Base-by-base conservation (phyloP, 1,140 invertebrate genomes). In the Dufourea novaeangliae region DNA sequence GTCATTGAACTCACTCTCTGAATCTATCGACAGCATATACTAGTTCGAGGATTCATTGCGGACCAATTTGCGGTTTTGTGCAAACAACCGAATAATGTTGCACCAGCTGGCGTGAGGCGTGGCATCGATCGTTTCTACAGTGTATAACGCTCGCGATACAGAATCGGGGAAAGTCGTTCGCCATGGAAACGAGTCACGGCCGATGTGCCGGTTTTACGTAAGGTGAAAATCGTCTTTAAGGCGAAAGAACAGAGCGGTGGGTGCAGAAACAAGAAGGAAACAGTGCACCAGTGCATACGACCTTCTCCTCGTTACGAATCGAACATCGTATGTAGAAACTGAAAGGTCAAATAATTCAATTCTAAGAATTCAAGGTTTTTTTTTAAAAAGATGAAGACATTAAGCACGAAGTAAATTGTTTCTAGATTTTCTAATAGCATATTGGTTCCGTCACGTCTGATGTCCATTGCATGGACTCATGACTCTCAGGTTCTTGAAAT, bases 161-260 rank as follows among this genome's bases (percentile, higher is more conserved):
- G 75, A 74, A 85, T 83, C 86, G 81, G 88, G 88, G 87, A 88
- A 90, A 90, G 88, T 86, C 75, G 69, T 76, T 80, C 76, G 78
- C 80, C 71, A 68, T 84, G 82, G 82, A 87, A 87, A 86, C 79
- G 79, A 82, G 76, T 66, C 83, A 84, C 50, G 72, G 82, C 74
- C 79, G 82, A 85, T 86, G 79, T 80, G 83, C 78, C 70, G 64
- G 72, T 70, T 90, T 90, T 89, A 90, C 83, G 84, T 89, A 90
- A 89, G 85, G 86, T 88, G 87, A 87, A 89, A 89, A 89, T 87
- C 67, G 78, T 84, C 81, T 87, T 82, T 77, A n/a, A 78, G 32
- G 63, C 56, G 54, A 57, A 46, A 20, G 57, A 64, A 25, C 52
- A 17, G 52, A 22, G 37, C 57, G 1, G 27, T 14, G 32, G 61